Evolutionary conservation across 2,113 vertebrate species (phyloP).

Genomic region (Phaethornis superciliosus): DNA sequence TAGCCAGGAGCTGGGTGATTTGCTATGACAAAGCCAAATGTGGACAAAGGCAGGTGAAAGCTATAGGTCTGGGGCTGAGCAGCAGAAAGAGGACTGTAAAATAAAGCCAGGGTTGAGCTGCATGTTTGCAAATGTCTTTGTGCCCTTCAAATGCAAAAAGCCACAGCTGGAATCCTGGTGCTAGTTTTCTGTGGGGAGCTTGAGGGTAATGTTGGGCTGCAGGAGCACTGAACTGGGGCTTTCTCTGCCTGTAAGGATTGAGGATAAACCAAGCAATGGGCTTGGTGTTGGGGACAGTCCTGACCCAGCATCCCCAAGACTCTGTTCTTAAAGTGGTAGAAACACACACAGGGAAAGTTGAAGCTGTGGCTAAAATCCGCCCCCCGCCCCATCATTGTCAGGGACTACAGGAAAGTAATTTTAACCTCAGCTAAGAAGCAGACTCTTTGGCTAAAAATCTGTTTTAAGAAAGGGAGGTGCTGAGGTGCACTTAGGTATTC

Average conservation of each 20-base stretch:
- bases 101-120: not conserved
- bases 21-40: not conserved
- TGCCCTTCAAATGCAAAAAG: not conserved
- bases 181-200: not conserved
- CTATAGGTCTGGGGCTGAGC: not conserved
- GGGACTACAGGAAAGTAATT: not conserved
- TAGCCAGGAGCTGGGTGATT: not conserved
- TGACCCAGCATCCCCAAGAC: not conserved
- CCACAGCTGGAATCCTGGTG: not conserved
- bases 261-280: not conserved
- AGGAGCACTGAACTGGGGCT: not conserved
- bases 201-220: not conserved
- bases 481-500: not conserved
- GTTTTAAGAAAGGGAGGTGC: not conserved
- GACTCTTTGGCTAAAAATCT: not conserved
- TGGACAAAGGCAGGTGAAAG: not conserved
- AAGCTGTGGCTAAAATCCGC: not conserved
- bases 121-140: not conserved
- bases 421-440: not conserved
- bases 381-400: not conserved
- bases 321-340: not conserved
- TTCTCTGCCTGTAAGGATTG: not conserved
- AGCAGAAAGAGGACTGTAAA: not conserved
- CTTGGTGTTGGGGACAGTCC: not conserved
- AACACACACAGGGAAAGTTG: rapidly evolving